These are phyloP conservation scores for Ahaetulla prasina DNA, from an alignment of 2,113 vertebrate species.

Conservation along the genomic window DNA sequence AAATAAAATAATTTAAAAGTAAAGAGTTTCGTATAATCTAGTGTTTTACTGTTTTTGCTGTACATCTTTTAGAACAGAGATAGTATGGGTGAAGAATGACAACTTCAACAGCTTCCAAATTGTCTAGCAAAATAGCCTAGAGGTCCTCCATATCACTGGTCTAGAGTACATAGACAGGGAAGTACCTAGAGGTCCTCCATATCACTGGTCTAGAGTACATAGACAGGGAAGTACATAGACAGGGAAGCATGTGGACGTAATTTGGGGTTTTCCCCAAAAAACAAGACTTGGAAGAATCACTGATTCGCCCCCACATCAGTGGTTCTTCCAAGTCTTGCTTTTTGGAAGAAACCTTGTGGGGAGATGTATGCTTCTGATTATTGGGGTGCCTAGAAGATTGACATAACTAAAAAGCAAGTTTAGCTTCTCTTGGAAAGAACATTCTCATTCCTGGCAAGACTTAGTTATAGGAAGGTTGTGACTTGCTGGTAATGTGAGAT, in stretches of 20 bases:
- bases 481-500: background rate
- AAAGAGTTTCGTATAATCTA: background rate
- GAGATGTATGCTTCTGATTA: background rate
- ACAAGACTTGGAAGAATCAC: background rate
- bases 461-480: background rate
- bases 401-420: background rate
- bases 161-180: background rate
- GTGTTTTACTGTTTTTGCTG: background rate
- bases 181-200: background rate
- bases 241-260: background rate
- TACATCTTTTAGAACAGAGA: background rate
- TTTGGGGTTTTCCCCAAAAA: background rate
- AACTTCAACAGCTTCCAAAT: background rate
- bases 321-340: background rate
- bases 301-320: background rate
- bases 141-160: background rate
- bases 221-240: too few species aligned
- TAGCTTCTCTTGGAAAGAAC: background rate
- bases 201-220: background rate
- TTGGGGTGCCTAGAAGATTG: background rate
- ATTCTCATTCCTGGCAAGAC: background rate
- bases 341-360: background rate
- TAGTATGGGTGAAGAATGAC: background rate
- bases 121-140: background rate
- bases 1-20: background rate